phyloP scores from a whole-genome alignment of 2,113 vertebrate genomes.

The Dermatemys mawii region DNA sequence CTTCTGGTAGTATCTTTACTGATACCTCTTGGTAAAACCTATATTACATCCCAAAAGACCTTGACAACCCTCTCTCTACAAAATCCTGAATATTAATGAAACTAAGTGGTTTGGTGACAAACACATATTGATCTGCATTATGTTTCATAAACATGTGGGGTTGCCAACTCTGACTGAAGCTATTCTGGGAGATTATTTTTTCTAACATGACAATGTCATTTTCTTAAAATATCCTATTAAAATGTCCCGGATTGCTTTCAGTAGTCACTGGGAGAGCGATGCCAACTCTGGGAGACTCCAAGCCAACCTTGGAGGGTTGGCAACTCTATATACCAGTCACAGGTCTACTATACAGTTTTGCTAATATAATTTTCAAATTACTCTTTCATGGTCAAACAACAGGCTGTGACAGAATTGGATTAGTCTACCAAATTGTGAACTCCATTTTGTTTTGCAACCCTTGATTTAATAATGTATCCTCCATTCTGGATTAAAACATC shows the following conservation, averaged over 20 bases:
- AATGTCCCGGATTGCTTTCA: too few species aligned
- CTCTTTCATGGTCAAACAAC: background rate
- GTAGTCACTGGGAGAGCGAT: too few species aligned
- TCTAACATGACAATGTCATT: too few species aligned
- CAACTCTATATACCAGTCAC: background rate
- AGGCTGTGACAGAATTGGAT: background rate
- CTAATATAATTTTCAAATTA: background rate
- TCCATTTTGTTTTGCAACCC: background rate
- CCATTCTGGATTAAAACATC: background rate
- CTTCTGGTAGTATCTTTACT: background rate
- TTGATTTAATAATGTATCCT: background rate
- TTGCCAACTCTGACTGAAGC: too few species aligned
- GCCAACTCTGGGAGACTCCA: too few species aligned
- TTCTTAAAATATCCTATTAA: too few species aligned
- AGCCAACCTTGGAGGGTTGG: background rate
- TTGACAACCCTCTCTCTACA: background rate
- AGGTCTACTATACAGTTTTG: background rate
- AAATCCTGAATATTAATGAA: background rate
- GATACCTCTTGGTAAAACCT: background rate
- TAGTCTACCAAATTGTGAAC: background rate
- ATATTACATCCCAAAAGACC: background rate
- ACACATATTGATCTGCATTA: background rate
- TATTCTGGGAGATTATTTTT: too few species aligned
- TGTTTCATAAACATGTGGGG: background rate
- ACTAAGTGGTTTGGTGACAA: background rate